Percentiles rank a stretch among this genome's conserved stretches.
Conservation (phyloP, 2,797 vertebrate genomes). For the Poeciliopsis infans region DNA sequence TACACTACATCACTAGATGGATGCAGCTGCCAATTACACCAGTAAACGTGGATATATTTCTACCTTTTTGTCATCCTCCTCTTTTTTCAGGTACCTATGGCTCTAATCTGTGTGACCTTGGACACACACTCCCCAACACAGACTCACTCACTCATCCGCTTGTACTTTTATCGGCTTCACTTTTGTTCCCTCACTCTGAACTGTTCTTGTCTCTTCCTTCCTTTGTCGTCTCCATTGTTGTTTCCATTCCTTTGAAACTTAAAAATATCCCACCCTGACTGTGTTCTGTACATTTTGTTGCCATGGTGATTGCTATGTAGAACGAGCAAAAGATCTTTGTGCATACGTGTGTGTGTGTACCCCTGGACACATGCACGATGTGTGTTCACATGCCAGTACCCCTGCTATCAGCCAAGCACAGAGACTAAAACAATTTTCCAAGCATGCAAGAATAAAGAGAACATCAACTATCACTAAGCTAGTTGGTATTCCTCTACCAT, state of each 20-base stretch:
- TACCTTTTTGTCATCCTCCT: constrained; percentile 7
- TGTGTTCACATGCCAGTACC: constrained; percentile 67
- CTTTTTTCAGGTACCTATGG: constrained; percentile 62
- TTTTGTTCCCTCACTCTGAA: constrained; percentile 26
- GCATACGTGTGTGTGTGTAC: constrained; percentile 1
- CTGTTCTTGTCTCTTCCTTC: constrained; percentile 62
- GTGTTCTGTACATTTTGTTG: constrained; percentile 80
- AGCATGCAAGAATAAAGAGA: constrained; percentile 62
- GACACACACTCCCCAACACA: constrained; percentile 29
- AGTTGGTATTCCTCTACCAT: constrained; percentile 38
- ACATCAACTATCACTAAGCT: constrained; percentile 46
- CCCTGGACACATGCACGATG: constrained; percentile 36
- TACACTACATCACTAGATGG: background rate
- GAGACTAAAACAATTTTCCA: constrained; percentile 69
- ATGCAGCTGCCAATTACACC: background rate
- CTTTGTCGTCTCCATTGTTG: constrained; percentile 70
- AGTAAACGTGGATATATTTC: background rate
- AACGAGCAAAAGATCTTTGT: constrained; percentile 48
- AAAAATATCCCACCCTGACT: constrained; percentile 78
- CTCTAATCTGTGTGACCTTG: constrained; percentile 81
- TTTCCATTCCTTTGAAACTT: constrained; percentile 79
- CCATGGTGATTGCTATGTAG: constrained; percentile 80
- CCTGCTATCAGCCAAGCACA: constrained; percentile 70
- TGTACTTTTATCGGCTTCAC: constrained; percentile 68
- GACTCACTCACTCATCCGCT: constrained; percentile 78